Base-by-base conservation (phyloP, 2,888 invertebrate species). In the Drosophila putrida region DNA sequence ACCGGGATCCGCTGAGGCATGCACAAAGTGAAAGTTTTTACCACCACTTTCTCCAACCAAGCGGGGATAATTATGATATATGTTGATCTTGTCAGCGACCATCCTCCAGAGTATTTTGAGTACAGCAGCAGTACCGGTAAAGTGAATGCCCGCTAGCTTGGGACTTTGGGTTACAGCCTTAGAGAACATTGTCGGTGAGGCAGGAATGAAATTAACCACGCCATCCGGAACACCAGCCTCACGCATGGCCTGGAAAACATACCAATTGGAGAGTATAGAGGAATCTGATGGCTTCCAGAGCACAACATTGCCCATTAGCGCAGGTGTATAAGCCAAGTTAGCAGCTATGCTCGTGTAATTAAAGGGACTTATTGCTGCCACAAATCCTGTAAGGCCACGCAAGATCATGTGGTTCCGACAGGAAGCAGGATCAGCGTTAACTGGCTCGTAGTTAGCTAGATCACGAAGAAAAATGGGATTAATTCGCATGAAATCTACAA, bases 291-390 rank as follows among this genome's bases (percentile, higher is more conserved):
- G 99, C 92, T 99, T 99, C 99, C 99, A 99, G 49, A 99, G 88
- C 4, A 98, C 97, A 4, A 95, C 95, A 91, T 98, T 99, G 6
- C 99, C 99, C 95, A 97, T 96, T 15, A 97, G 93, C 4, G 97
- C 96, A 0, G 97, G 97, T 0, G 97, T 96, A 89, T 96, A 97
- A 0, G 96, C 96, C 73, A 99, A 94, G 93, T 99, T 99, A 25
- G 98, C 99, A 50, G 98, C 99, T 84, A 99, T 99, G 2, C 99
- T 99, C 9, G 99, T 99, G 91, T 99, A 99, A 93, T 99, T 99
- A 92, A 99, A 99, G 0, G 99, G 99, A 59, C 98, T 97, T 5
- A 99, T 95, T 0, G 99, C 98, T 0, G 99, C 99, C 82, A 99
- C 95, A 92, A 99, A 99, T 6, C 99, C 99, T 93, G 98, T 98